Base-by-base conservation (phyloP, 2,888 invertebrate genomes). In the Drosophila ustulata region DNA sequence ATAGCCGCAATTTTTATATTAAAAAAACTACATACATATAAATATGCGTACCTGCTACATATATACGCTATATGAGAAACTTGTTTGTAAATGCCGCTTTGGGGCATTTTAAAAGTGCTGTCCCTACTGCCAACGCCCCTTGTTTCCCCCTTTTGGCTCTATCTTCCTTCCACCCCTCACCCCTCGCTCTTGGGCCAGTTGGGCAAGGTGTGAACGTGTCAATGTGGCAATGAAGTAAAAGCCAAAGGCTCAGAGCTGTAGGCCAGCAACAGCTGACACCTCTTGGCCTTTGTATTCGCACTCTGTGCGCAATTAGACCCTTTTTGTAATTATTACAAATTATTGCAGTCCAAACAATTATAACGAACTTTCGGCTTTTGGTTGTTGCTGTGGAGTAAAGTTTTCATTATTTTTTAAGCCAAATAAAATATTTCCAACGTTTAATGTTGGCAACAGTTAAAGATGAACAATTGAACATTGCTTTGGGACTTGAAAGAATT, bases 151-250 rank as follows among this genome's bases (percentile, higher is more conserved):
- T 6, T 9, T 13, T 13, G 11, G 8, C 59, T 13, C 13, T 28
- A 28, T 26, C 25, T 34, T 39, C 39, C 34, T 34, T 11, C 11
- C 9, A 11, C 9, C 41, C n/a, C 32, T 51, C 9, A 11, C 9
- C 41, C n/a, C 32, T 51, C 30, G 25, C 6, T 13, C 39, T 34
- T 11, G 8, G 23, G 52, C n/a, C 34, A 26, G 34, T 49, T 13
- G 52, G 55, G 28, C 71, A 80, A 89, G 84, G 90, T 90, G 89
- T 89, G 87, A 89, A 89, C 71, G 84, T 82, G 90, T 80, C 79
- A 89, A 90, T 81, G 81, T 79, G 87, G 72, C 70, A 79, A 78
- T 78, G 69, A 57, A 30, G 51, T 37, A 46, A 61, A 63, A 55
- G 79, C 63, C 79, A 59, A 71, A 61, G 83, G 81, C 83, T 71